Conservation (phyloP, 2,113 vertebrate species). For the Smithornis capensis region DNA sequence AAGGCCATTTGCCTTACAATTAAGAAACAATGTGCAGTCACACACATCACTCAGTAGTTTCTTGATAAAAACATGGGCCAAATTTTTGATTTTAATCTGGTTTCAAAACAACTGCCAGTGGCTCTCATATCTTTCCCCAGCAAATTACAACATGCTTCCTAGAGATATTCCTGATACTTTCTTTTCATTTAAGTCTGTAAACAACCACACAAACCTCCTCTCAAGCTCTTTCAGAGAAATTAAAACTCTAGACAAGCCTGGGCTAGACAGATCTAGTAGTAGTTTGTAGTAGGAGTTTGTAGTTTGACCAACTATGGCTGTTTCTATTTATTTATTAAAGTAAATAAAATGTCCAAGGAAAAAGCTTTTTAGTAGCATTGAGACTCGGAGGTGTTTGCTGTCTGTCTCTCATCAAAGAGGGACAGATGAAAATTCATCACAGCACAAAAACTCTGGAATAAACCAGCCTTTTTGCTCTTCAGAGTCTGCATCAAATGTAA, state of each 20-base stretch:
- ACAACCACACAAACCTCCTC: not conserved
- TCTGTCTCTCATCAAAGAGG: not conserved
- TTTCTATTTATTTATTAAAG: not conserved
- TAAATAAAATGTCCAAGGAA: not conserved
- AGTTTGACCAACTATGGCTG: not conserved
- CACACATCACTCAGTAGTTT: not conserved
- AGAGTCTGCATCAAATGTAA: not conserved
- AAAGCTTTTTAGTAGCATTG: not conserved
- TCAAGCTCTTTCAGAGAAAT: not conserved
- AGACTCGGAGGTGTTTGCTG: not conserved
- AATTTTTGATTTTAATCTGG: conserved; percentile 17
- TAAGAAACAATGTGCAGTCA: not conserved
- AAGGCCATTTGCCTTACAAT: not conserved
- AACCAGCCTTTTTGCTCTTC: not conserved
- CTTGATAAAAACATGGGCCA: not conserved
- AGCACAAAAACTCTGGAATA: not conserved
- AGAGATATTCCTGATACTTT: not conserved
- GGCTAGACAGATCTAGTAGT: not conserved
- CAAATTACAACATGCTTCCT: not conserved
- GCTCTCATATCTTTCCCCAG: not conserved
- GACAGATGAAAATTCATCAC: not conserved
- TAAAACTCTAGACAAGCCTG: not conserved
- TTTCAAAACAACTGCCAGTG: conserved; percentile 1
- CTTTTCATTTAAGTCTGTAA: not conserved
- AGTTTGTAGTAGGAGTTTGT: no score